Percentiles rank a stretch among this genome's conserved stretches.
Evolutionary conservation across 1,140 invertebrate genomes (phyloP).

Genomic region (Phocides pigmalion): DNA sequence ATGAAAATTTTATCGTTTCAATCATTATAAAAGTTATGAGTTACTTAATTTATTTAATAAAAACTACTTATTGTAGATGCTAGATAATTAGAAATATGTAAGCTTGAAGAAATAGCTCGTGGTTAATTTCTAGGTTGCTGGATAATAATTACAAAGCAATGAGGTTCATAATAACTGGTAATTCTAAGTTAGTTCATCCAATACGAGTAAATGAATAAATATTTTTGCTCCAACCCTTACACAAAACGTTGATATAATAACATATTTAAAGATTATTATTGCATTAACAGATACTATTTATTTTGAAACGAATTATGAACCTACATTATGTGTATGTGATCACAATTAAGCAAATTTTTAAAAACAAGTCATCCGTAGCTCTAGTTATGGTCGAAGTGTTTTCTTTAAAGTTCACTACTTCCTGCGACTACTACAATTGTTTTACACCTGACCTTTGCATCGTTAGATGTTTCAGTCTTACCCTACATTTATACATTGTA

Average conservation of each 20-base stretch:
- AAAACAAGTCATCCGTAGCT: constrained; percentile 52
- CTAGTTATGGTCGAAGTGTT: constrained; percentile 53
- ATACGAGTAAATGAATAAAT: constrained; percentile 13
- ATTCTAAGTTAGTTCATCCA: constrained; percentile 15
- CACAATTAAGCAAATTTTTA: constrained; percentile 56
- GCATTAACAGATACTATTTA: constrained; percentile 1
- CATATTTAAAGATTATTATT: constrained; percentile 32
- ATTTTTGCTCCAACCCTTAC: constrained; percentile 18
- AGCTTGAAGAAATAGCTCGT: constrained; percentile 12
- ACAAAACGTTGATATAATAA: constrained; percentile 5
- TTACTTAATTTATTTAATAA: too few species aligned
- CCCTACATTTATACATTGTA: constrained; percentile 6
- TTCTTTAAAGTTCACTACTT: constrained; percentile 64
- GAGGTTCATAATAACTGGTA: constrained; percentile 15
- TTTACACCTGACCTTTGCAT: constrained; percentile 51
- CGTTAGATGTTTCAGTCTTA: constrained; percentile 6
- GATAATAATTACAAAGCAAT: constrained; percentile 22
- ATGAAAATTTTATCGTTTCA: constrained; percentile 3
- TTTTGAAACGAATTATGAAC: too few species aligned
- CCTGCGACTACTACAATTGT: constrained; percentile 45
- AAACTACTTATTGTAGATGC: constrained; percentile 45
- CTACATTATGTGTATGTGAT: constrained; percentile 7
- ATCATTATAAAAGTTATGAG: too few species aligned
- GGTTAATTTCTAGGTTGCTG: constrained; percentile 21
- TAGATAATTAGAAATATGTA: constrained; percentile 4